A percentile compares a stretch with the other conserved stretches of the same genome.
Evolutionary conservation across 64 coral and sea anemone genomes (phyloP).

Genomic region (Actinia equina): DNA sequence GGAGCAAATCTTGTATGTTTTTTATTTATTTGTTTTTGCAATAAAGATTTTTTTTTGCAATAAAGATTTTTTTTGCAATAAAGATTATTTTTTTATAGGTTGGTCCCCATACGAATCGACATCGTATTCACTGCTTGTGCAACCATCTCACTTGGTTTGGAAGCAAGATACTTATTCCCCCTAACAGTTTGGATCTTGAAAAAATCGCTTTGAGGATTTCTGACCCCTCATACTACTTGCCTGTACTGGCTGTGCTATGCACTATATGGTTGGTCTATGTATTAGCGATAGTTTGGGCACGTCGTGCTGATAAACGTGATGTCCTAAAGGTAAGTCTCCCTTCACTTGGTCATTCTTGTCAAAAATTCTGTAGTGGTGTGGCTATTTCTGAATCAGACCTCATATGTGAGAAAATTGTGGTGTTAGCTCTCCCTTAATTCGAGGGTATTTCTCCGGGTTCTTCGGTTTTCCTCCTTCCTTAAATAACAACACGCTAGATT

Average conservation of each 20-base stretch:
- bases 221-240: conserved; percentile 65
- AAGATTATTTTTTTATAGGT: conserved; percentile 34
- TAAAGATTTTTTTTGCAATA: too few relatives aligned
- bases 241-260: conserved; percentile 53
- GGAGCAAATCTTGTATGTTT: too few relatives aligned
- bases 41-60: too few relatives aligned
- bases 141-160: conserved; percentile 95
- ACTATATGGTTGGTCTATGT: conserved; percentile 52
- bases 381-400: too few relatives aligned
- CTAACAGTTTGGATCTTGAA: conserved; percentile 51
- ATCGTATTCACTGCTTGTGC: conserved; percentile 65
- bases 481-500: too few relatives aligned
- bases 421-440: too few relatives aligned
- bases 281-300: conserved; percentile 62
- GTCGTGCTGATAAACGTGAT: conserved; percentile 65
- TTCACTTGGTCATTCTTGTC: too few relatives aligned
- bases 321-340: conserved; percentile 49
- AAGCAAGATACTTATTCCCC: conserved; percentile 65
- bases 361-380: too few relatives aligned
- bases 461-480: too few relatives aligned
- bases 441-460: too few relatives aligned
- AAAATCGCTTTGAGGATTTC: conserved; percentile 41
- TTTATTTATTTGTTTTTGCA: too few relatives aligned
- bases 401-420: too few relatives aligned
- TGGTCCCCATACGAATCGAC: conserved; percentile 58